Percentiles rank a stretch among this genome's conserved stretches.
phyloP scores from a whole-genome alignment of 2,888 invertebrate genomes.

The Petrolisthes manimaculis region DNA sequence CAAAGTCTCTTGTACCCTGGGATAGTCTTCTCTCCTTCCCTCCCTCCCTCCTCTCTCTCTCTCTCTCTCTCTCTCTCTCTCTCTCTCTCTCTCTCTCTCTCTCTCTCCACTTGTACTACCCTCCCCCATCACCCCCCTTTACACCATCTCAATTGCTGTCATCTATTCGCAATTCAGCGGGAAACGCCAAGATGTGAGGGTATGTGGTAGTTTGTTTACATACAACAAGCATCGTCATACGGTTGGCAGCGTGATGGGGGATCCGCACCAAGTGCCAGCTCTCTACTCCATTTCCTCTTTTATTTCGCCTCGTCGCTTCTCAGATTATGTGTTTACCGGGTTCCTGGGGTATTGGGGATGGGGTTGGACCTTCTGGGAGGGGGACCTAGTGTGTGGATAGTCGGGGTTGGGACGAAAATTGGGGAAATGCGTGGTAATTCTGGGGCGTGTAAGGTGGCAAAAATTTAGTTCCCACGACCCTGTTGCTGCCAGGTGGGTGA shows the following conservation, averaged over 20 bases:
- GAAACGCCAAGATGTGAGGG: not conserved
- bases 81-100: not conserved
- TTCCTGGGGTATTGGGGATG: not conserved
- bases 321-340: not conserved
- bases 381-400: not conserved
- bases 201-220: slow-evolving; percentile 8
- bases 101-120: not conserved
- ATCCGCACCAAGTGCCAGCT: not conserved
- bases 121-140: not conserved
- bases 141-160: too few relatives aligned
- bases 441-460: not conserved
- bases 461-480: slow-evolving; percentile 10
- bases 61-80: slow-evolving; percentile 1
- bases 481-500: slow-evolving; percentile 6
- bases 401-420: not conserved
- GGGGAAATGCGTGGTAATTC: slow-evolving; percentile 1
- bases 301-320: not conserved
- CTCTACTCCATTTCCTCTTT: not conserved
- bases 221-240: not conserved
- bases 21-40: not conserved
- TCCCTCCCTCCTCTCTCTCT: not conserved
- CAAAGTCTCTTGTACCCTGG: slow-evolving; percentile 7
- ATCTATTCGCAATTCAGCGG: slow-evolving; percentile 14
- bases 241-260: not conserved
- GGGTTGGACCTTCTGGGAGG: not conserved